A percentile compares a stretch with the other conserved stretches of the same genome.
Evolutionary conservation across 2,113 vertebrate genomes (phyloP).

Genomic region (Leptodactylus fuscus): DNA sequence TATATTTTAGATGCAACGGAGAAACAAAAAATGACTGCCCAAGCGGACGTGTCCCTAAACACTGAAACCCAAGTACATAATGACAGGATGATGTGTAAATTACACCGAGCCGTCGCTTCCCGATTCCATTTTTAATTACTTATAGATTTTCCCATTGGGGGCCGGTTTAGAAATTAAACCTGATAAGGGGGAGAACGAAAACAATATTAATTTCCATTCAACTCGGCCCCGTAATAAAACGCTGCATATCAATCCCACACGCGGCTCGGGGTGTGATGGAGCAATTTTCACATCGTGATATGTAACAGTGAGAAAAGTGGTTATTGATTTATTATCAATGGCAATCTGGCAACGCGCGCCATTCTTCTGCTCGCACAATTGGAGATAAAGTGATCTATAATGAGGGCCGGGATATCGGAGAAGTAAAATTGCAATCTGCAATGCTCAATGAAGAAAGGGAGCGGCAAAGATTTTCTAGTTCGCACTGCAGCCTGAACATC

Average conservation of each 20-base stretch:
- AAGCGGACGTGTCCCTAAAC: too few species aligned
- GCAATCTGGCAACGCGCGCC: too few species aligned
- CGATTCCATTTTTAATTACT: not conserved
- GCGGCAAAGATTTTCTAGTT: not conserved
- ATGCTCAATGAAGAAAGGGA: not conserved
- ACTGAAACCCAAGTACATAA: too few species aligned
- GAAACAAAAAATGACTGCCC: too few species aligned
- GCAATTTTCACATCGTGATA: not conserved
- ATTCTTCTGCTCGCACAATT: not conserved
- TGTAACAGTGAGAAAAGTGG: not conserved
- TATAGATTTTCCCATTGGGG: not conserved
- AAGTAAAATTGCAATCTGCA: not conserved
- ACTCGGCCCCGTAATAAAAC: not conserved
- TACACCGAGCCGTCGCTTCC: not conserved
- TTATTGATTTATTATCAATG: conserved; percentile 33
- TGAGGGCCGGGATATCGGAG: not conserved
- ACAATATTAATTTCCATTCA: not conserved
- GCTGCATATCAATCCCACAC: conserved; percentile 5
- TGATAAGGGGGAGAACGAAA: not conserved
- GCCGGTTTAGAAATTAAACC: not conserved
- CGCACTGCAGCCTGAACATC: too few species aligned
- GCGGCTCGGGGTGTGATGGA: not conserved
- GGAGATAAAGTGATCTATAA: not conserved
- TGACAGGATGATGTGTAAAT: too few species aligned
- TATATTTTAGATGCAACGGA: too few species aligned